Conservation (phyloP, 2,113 vertebrate genomes). For the Tachysurus fulvidraco region DNA sequence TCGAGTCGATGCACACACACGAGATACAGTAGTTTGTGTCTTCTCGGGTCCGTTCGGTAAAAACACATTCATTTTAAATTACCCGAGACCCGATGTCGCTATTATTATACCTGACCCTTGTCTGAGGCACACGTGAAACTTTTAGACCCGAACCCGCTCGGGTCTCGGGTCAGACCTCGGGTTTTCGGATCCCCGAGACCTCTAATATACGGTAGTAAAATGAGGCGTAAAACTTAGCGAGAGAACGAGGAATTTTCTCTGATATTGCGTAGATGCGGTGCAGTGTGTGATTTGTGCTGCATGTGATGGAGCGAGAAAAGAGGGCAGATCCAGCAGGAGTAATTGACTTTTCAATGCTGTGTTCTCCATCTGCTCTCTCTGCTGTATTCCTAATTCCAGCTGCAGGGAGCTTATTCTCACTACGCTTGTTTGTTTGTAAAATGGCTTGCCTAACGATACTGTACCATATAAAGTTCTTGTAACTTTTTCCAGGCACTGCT, state of each 20-base stretch:
- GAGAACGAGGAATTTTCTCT: background rate
- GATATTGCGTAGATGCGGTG: slow-evolving; percentile 16
- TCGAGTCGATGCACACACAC: too few relatives aligned
- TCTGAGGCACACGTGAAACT: too few relatives aligned
- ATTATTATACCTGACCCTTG: too few relatives aligned
- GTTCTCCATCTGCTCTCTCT: slow-evolving; percentile 32
- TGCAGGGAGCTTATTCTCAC: slow-evolving; percentile 10
- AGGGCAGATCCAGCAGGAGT: slow-evolving; percentile 22
- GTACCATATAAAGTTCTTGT: background rate
- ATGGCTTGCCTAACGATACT: background rate
- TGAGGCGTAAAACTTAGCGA: slow-evolving; percentile 1
- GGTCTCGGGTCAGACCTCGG: too few relatives aligned
- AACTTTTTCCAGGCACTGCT: background rate
- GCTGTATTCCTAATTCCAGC: slow-evolving; percentile 16
- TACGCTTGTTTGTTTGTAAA: background rate
- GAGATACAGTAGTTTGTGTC: too few relatives aligned
- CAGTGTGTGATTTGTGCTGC: background rate
- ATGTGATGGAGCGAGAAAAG: background rate
- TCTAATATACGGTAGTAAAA: background rate
- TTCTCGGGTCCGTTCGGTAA: too few relatives aligned
- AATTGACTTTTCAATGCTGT: slow-evolving; percentile 29
- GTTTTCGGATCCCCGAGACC: too few relatives aligned
- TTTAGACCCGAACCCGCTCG: too few relatives aligned
- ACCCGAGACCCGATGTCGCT: too few relatives aligned
- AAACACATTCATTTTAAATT: too few relatives aligned